These are phyloP conservation scores for Chymomyza procnemis DNA, from an alignment of 2,888 invertebrate species.

Conservation along the genomic window DNA sequence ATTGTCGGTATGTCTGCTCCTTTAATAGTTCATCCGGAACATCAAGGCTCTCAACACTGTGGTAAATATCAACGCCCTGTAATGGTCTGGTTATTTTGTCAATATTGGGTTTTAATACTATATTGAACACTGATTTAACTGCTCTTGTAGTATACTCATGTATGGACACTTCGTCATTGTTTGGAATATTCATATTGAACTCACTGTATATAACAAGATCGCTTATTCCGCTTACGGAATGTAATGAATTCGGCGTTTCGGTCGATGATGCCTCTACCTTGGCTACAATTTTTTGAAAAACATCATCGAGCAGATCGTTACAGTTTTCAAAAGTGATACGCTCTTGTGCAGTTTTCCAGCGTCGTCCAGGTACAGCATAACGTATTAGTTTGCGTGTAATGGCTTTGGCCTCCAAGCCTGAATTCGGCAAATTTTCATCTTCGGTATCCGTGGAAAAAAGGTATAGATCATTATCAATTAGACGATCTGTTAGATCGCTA, in stretches of 20 bases:
- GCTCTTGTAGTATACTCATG: too few species aligned
- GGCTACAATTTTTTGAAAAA: conserved; percentile 39
- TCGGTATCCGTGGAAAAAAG: conserved; percentile 61
- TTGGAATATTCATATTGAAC: too few species aligned
- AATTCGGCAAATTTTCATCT: conserved; percentile 27
- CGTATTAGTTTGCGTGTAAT: conserved; percentile 70
- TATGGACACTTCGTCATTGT: too few species aligned
- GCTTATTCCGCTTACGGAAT: background rate
- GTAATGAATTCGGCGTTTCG: background rate
- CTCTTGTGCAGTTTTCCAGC: conserved; percentile 66
- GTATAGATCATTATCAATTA: conserved; percentile 67
- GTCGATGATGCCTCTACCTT: background rate
- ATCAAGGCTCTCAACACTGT: background rate
- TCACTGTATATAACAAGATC: background rate
- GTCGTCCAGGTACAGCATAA: conserved; percentile 62
- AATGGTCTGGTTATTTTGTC: conserved; percentile 32
- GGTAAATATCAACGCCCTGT: background rate
- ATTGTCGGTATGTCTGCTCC: background rate
- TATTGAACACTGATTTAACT: background rate
- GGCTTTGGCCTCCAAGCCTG: conserved; percentile 54
- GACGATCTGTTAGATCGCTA: conserved; percentile 62
- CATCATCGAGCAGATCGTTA: conserved; percentile 56
- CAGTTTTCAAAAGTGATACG: conserved; percentile 56
- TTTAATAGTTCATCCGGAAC: background rate
- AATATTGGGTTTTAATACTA: background rate